A percentile compares a stretch with the other conserved stretches of the same genome.
These are phyloP conservation scores for Ornithoptera priamus DNA, from an alignment of 2,888 invertebrate species.

Conservation along the genomic window DNA sequence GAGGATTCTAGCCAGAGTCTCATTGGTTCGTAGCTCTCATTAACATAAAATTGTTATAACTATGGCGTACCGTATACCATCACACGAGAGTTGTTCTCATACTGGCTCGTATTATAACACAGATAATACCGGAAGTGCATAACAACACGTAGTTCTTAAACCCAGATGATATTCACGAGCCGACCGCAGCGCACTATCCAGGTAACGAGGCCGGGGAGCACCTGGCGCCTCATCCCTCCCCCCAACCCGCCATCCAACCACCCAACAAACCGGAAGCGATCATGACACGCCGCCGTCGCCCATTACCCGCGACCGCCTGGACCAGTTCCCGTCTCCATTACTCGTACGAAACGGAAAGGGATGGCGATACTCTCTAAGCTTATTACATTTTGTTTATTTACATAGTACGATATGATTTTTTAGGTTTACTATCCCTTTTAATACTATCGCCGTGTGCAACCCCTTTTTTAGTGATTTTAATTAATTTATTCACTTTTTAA, in stretches of 20 bases:
- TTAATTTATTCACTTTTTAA: no score
- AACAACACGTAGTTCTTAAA: slow-evolving; percentile 14
- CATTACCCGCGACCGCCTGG: slow-evolving; percentile 15
- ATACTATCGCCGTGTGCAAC: no score
- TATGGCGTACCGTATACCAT: no score
- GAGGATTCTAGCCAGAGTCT: no score
- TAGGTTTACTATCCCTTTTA: no score
- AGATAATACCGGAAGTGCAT: slow-evolving; percentile 7
- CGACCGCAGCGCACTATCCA: slow-evolving; percentile 23
- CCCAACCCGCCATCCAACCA: slow-evolving; percentile 32
- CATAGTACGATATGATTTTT: slow-evolving; percentile 2
- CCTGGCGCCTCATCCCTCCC: slow-evolving; percentile 36
- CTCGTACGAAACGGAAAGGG: not conserved
- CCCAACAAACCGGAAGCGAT: slow-evolving; percentile 36
- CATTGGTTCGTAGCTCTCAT: no score
- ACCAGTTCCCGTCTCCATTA: slow-evolving; percentile 23
- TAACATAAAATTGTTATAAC: no score
- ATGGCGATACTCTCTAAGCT: not conserved
- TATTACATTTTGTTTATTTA: slow-evolving; percentile 23
- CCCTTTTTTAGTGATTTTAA: no score
- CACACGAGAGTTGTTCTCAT: no score
- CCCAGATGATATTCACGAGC: slow-evolving; percentile 7
- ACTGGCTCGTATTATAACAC: no score
- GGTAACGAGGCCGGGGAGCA: slow-evolving; percentile 35
- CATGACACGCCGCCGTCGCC: slow-evolving; percentile 23